A percentile compares a stretch with the other conserved stretches of the same genome.
These are phyloP conservation scores for Tachysurus fulvidraco DNA, from an alignment of 2,113 vertebrate genomes.

Conservation along the genomic window DNA sequence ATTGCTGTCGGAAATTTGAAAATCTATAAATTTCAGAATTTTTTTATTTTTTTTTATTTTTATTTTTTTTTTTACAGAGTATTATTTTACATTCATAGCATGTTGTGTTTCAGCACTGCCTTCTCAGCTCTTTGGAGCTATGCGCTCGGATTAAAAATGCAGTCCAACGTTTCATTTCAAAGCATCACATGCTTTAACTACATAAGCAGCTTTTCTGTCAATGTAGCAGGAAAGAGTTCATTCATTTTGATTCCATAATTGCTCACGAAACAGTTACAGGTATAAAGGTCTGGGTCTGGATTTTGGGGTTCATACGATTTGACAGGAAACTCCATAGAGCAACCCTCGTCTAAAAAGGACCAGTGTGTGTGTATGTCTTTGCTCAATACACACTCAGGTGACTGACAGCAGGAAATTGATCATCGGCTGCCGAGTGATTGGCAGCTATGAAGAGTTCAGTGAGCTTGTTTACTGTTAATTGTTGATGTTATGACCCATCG, in stretches of 20 bases:
- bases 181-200: neutral
- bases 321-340: neutral
- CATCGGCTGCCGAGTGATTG: constrained; percentile 38
- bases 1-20: neutral
- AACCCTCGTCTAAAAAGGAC: constrained; percentile 10
- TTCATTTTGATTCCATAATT: neutral
- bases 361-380: constrained; percentile 15
- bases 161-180: neutral
- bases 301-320: neutral
- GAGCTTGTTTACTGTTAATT: constrained; percentile 53
- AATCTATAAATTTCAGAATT: neutral
- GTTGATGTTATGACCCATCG: constrained; percentile 52
- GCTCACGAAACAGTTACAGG: neutral
- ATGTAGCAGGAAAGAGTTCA: constrained; percentile 5
- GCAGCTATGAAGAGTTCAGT: constrained; percentile 35
- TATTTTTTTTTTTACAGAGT: neutral
- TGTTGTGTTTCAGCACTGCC: neutral
- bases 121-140: neutral
- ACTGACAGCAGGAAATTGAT: constrained; percentile 42
- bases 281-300: neutral
- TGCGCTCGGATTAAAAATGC: neutral
- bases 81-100: neutral
- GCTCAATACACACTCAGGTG: constrained; percentile 36
- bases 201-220: neutral
- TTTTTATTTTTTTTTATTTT: neutral